Evolutionary conservation across 2,113 vertebrate species (phyloP), one percentile per base, ranked within the genome.

Genomic region (Azemiops feae): DNA sequence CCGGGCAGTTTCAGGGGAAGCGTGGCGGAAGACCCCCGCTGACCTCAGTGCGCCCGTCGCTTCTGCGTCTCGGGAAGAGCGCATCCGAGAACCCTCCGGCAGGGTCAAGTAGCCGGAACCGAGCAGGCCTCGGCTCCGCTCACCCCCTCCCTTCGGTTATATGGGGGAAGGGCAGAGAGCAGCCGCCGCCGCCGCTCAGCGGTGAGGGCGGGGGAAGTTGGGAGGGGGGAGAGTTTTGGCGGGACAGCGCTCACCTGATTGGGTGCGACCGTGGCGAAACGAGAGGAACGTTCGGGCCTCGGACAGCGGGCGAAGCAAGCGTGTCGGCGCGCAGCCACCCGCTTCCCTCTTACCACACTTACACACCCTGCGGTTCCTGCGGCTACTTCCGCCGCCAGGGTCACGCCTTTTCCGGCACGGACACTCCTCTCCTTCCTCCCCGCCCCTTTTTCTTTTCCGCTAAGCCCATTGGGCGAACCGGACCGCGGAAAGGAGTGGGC

Each of bases 291-390:
- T 81, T 43, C 18, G 20, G 34, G 34, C 74, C 74, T 81, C 74
- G 34, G 34, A 43, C 3, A 54, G 87, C 91, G 54, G 55, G 60
- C 89, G 81, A 91, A 47, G 34, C 92, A 47, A 27, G 60, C 89
- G 94, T 92, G 16, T 58, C 22, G 27, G 87, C 92, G 93, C 94
- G 94, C 93, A 93, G 91, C 92, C 74, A 69, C 87, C 92, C 93
- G 92, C 93, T 93, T 85, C 43, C 54, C 93, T 89, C 53, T 94
- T 55, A 81, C 93, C 64, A 88, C 74, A 60, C 60, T 81, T 74
- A 91, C 95, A 95, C 95, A 92, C 94, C 94, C 95, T 95, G 95
- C 94, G 93, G 93, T 91, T 92, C 10, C 93, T 85, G 87, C 39
- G 50, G 89, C 85, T 89, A 58, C 95, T 96, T 95, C 95, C 95